Evolutionary conservation across 2,888 invertebrate species (phyloP).

Genomic region (Leucozona laternaria): DNA sequence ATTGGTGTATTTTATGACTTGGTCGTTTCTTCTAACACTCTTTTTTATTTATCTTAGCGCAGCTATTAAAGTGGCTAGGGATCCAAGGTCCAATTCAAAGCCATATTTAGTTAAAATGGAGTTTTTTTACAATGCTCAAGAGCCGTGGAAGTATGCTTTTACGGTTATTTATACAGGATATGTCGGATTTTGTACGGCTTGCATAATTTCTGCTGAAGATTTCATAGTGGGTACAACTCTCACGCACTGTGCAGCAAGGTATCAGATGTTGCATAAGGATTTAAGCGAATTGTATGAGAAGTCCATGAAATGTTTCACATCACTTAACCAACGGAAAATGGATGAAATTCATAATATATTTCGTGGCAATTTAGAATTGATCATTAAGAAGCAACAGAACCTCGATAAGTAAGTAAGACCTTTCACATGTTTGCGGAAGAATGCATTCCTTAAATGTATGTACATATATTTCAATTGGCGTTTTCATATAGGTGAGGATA

Average conservation of each 20-base stretch:
- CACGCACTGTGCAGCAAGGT: not conserved
- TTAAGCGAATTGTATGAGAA: constrained; percentile 17
- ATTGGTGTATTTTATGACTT: constrained; percentile 10
- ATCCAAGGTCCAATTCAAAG: constrained; percentile 21
- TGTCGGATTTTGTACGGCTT: constrained; percentile 12
- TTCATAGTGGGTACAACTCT: constrained; percentile 23
- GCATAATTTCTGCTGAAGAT: constrained; percentile 36
- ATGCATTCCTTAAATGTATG: no score
- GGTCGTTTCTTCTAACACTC: constrained; percentile 9
- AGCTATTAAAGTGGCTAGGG: constrained; percentile 11
- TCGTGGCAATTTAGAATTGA: not conserved
- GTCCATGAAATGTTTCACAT: not conserved
- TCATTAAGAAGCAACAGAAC: constrained; percentile 35
- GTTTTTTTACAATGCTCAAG: constrained; percentile 38
- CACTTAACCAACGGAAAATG: not conserved
- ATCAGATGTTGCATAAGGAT: constrained; percentile 28
- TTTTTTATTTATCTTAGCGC: constrained; percentile 32
- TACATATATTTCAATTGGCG: no score
- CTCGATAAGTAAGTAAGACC: constrained; percentile 18
- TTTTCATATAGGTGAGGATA: not conserved
- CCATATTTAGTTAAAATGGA: constrained; percentile 32
- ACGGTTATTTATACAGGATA: constrained; percentile 23
- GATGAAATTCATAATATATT: constrained; percentile 23
- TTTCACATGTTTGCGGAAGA: not conserved
- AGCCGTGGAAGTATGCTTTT: constrained; percentile 32